Conservation (phyloP, 2,888 invertebrate genomes). For the Nephrotoma guestfalica region DNA sequence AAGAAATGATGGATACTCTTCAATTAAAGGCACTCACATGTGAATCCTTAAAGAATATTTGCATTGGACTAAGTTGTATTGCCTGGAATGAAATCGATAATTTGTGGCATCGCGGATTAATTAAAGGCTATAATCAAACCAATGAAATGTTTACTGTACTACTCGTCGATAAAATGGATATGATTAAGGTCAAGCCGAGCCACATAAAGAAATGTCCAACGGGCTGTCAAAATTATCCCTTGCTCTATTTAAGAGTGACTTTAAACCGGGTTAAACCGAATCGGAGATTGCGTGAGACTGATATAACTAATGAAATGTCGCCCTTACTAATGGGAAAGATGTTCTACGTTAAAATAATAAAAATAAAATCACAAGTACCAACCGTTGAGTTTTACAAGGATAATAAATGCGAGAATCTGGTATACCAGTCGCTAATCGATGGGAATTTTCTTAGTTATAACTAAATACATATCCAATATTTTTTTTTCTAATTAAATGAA, state of each 20-base stretch:
- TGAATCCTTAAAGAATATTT: slow-evolving; percentile 33
- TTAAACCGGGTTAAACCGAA: slow-evolving; percentile 32
- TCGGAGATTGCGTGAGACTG: slow-evolving; percentile 22
- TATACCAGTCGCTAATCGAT: not conserved
- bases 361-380: slow-evolving; percentile 18
- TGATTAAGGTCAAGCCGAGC: slow-evolving; percentile 34
- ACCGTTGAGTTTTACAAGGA: slow-evolving; percentile 25
- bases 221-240: slow-evolving; percentile 37
- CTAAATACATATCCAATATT: not conserved
- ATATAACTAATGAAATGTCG: slow-evolving; percentile 25
- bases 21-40: slow-evolving; percentile 32
- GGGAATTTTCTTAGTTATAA: not conserved
- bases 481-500: not conserved
- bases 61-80: slow-evolving; percentile 43
- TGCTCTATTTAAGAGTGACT: slow-evolving; percentile 36
- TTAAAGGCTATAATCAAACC: slow-evolving; percentile 36
- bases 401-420: not conserved
- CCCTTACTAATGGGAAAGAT: slow-evolving; percentile 29
- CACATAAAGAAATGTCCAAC: slow-evolving; percentile 36
- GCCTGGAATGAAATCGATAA: slow-evolving; percentile 42
- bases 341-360: slow-evolving; percentile 27
- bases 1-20: slow-evolving; percentile 36
- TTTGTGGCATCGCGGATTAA: slow-evolving; percentile 56
- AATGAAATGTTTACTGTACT: slow-evolving; percentile 39
- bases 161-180: slow-evolving; percentile 65